Base-by-base conservation (phyloP, 2,888 invertebrate species). In the Zaprionus bogoriensis region DNA sequence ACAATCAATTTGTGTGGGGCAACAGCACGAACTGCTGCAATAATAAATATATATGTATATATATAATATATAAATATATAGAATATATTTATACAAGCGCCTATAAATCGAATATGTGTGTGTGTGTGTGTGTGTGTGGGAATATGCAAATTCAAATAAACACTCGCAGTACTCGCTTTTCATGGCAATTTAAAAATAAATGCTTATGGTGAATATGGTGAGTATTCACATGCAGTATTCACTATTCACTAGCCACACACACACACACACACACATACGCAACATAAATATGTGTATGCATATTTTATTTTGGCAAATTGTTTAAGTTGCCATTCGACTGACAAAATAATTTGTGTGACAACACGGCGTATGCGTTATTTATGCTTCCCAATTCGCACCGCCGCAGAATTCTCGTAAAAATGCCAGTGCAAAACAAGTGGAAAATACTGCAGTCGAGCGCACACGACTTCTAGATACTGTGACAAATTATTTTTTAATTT, bases 361-460 rank as follows among this genome's bases (percentile, higher is more conserved):
- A 38, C 53, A 19, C 17, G 42, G 10, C 53, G 19, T 65, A 50
- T 60, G 38, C 9, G 45, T 55, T 36, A 69, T 69, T 25, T 59
- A 59, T 59, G n/a, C 38, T 20, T 17, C 7, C 6, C 14, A 27
- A 7, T 27, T 27, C 1, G 10, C 6, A 36, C n/a, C n/a, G n/a
- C n/a, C n/a, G n/a, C 17, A 36, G 32, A 36, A 36, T 36, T 17
- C 17, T 6, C 12, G 12, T 32, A 20, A 17, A 38, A 36, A n/a
- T n/a, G n/a, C n/a, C n/a, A n/a, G n/a, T n/a, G n/a, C n/a, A n/a
- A n/a, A n/a, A n/a, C n/a, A n/a, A n/a, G n/a, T n/a, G n/a, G n/a
- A n/a, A n/a, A n/a, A n/a, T n/a, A n/a, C n/a, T n/a, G n/a, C n/a
- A n/a, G n/a, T n/a, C n/a, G n/a, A n/a, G n/a, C n/a, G n/a, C n/a